Evolutionary conservation across 2,888 invertebrate species (phyloP), one percentile per base, ranked within the genome.

Genomic region (Thecocarcelia acutangulata): DNA sequence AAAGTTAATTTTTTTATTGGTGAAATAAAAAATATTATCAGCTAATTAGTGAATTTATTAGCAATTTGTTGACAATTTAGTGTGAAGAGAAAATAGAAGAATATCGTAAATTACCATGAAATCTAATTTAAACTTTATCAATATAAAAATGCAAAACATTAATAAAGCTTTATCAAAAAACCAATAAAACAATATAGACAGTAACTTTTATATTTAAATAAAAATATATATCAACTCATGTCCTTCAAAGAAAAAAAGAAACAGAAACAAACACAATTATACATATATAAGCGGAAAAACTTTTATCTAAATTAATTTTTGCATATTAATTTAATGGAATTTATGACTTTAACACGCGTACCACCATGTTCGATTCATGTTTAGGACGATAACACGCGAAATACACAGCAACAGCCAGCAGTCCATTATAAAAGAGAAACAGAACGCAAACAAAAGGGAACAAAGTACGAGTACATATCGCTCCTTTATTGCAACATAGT

Each of bases 341-440:
- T 84, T 78, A 83, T 83, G 80, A 74, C 72, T 76, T 61, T 48
- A 83, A 83, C 84, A 83, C 77, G 83, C 82, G 79, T 81, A 73
- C 83, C 73, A 74, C 83, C 83, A 83, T 83, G 83, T 82, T 82
- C 72, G 66, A 76, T 61, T 73, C 83, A 76, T 82, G 76, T 75
- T 74, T 48, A 58, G 56, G 13, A 42, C 56, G 76, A 83, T 83
- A 83, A 76, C 24, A 70, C 13, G 13, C 28, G 13, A 56, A 46
- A 40, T 17, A 42, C 19, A 46, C 17, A 74, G 24, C 59, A 52
- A 33, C 42, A 70, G 15, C 40, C 12, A 42, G 9, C 46, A 61
- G 44, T 44, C 64, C 37, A 66, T n/a, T n/a, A 61, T 37, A 5
- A 11, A 21, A 58, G 21, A 59, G 56, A 58, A 59, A 50, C 33